phyloP scores from a whole-genome alignment of 2,797 vertebrate species.

The Gymnothorax reevesii region DNA sequence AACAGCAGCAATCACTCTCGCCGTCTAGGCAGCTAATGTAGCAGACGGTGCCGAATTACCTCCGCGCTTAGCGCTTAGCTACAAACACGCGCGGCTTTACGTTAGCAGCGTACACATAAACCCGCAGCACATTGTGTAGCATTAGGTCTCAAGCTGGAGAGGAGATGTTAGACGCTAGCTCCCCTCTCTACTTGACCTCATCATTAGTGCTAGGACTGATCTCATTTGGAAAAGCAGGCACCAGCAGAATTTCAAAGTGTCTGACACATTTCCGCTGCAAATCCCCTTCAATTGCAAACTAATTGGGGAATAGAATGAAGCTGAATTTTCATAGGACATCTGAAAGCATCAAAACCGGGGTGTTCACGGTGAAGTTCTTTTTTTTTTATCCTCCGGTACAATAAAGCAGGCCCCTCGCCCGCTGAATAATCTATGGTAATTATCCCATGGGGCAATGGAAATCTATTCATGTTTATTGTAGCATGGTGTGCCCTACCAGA shows the following conservation, averaged over 20 bases:
- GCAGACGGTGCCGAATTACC: constrained; percentile 4
- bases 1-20: constrained; percentile 20
- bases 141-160: constrained; percentile 16
- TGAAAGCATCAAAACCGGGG: constrained; percentile 58
- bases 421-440: constrained; percentile 48
- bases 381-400: constrained; percentile 41
- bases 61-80: background rate
- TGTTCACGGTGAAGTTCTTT: constrained; percentile 39
- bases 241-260: constrained; percentile 69
- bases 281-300: constrained; percentile 69
- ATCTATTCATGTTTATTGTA: constrained; percentile 48
- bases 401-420: constrained; percentile 41
- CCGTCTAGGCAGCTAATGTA: constrained; percentile 28
- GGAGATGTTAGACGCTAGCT: constrained; percentile 17
- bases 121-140: constrained; percentile 1
- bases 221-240: constrained; percentile 80
- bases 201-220: constrained; percentile 80
- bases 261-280: constrained; percentile 75
- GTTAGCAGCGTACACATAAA: constrained; percentile 4
- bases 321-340: constrained; percentile 64
- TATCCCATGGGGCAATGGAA: constrained; percentile 45
- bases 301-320: constrained; percentile 59
- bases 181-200: constrained; percentile 80
- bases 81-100: constrained; percentile 22
- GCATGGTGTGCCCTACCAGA: constrained; percentile 39